Evolutionary conservation across 2,888 invertebrate species (phyloP), one percentile per base, ranked within the genome.

Genomic region (Orthosia gothica): DNA sequence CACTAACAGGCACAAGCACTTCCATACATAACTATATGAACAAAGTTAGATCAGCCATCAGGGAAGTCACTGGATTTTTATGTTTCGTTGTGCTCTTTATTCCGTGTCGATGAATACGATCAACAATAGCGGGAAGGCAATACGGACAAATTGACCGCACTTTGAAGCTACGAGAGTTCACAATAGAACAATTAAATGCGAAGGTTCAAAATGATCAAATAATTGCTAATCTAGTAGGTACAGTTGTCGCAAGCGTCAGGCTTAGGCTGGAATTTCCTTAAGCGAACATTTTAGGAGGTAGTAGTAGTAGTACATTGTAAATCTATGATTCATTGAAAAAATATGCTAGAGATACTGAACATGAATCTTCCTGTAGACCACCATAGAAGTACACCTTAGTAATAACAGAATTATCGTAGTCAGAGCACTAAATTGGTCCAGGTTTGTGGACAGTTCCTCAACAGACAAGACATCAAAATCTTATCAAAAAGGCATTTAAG

Each of bases 61-160:
- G 9, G 16, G 13, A 49, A 26, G 1, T 59, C 7, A 45, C 18
- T 16, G 23, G n/a, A 74, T 75, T 18, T 9, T 23, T n/a, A 52
- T 49, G 13, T 79, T 57, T 40, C 45, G 16, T 50, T n/a, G 20
- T 23, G 20, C 13, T 47, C 18, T 63, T 74, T 70, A 32, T n/a
- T 47, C 32, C 45, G 50, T 52, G 45, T 45, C 32, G 5, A 52
- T 47, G 20, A 50, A 26, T 50, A 18, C 40, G 40, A 59, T 54
- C 4, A 50, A 78, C 69, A 79, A 76, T 81, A 58, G 45, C 76
- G 76, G 82, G 59, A 64, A 64, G 76, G 55, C 45, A 61, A 49
- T 40, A 15, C 61, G 70, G 26, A 45, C 23, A 58, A 80, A 58
- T 63, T 58, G n/a, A 57, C 15, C 57, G 16, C 45, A 63, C 16